A percentile compares a stretch with the other conserved stretches of the same genome.
phyloP scores from a whole-genome alignment of 2,888 invertebrate species.

The Hypselothyrea guttata region DNA sequence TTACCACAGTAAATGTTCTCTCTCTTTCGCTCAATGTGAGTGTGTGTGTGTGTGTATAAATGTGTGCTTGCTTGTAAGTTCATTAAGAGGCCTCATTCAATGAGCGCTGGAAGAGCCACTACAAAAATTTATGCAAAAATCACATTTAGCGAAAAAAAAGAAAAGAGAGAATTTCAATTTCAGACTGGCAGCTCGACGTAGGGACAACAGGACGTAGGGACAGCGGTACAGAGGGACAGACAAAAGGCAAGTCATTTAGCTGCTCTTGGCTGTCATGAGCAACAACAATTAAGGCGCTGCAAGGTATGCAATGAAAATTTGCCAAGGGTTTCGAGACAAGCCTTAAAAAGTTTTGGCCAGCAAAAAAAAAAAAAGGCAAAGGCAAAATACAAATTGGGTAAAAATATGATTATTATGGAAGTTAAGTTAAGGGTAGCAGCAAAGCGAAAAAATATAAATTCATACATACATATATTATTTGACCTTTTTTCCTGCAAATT shows the following conservation, averaged over 20 bases:
- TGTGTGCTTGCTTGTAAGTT: conserved; percentile 33
- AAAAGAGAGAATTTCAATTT: conserved; percentile 38
- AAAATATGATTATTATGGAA: conserved; percentile 20
- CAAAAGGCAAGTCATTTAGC: conserved; percentile 23
- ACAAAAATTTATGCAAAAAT: conserved; percentile 41
- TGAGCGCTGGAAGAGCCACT: conserved; percentile 14
- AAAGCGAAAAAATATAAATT: neutral
- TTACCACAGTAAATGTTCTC: conserved; percentile 3
- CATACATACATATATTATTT: conserved; percentile 7
- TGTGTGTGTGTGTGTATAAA: conserved; percentile 11
- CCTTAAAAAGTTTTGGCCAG: neutral
- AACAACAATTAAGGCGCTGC: conserved; percentile 70
- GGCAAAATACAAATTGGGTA: no score
- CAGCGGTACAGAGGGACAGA: neutral
- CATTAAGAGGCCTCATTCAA: conserved; percentile 43
- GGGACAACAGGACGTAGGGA: no score
- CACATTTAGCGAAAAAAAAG: conserved; percentile 18
- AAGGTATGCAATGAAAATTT: conserved; percentile 40
- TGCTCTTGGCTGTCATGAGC: conserved; percentile 65
- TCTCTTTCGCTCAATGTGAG: neutral
- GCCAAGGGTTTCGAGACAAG: conserved; percentile 43
- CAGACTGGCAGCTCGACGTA: neutral
- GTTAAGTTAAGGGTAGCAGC: neutral
- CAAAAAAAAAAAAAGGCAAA: conserved; percentile 1
- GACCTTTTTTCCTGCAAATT: conserved; percentile 14